Evolutionary conservation across 2,113 vertebrate genomes (phyloP), one percentile per base, ranked within the genome.

Genomic region (Prolemur simus): DNA sequence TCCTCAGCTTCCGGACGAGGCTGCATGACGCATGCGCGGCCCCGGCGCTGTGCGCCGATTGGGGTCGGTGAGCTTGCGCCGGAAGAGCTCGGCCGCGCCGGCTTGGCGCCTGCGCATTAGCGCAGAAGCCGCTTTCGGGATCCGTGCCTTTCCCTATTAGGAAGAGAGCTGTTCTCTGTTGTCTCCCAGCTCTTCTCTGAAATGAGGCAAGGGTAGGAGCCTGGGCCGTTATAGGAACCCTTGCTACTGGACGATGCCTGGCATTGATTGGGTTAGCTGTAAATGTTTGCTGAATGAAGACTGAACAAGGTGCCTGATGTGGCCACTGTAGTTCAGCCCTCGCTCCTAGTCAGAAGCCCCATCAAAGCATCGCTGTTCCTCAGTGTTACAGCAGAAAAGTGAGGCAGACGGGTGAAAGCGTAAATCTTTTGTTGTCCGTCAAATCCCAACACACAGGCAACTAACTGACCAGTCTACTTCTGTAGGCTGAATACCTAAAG

Each of bases 81-180:
- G 80, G 76, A 90, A 94, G n/a, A 32, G 34, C 29, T 6, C 2
- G 0, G 32, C 1, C 0, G 3, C 34, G 0, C 9, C 0, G 0
- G 11, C 0, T 7, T 4, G 2, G 45, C 88, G 63, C 71, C 27
- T 96, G 81, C 66, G 58, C 69, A 37, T 1, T 58, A 39, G 25
- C 0, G 4, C 1, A 0, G 1, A 34, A 77, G 29, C 0, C 12
- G n/a, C 6, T 58, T 49, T 8, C 1, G 0, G 1, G 4, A 17
- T 52, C 0, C 0, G 8, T 10, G 0, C 0, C 1, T 0, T 5
- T 76, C 0, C 0, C 5, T 2, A 0, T 14, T 0, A 0, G 0
- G 0, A 4, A 17, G 10, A 42, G 2, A 10, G 4, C 27, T 76
- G 76, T 54, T 49, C 3, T 21, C 2, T 25, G 4, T 5, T 58